Percentiles rank a stretch among this genome's conserved stretches.
Conservation (phyloP, 2,888 invertebrate genomes). For the Cataglyphis altisquamis region DNA sequence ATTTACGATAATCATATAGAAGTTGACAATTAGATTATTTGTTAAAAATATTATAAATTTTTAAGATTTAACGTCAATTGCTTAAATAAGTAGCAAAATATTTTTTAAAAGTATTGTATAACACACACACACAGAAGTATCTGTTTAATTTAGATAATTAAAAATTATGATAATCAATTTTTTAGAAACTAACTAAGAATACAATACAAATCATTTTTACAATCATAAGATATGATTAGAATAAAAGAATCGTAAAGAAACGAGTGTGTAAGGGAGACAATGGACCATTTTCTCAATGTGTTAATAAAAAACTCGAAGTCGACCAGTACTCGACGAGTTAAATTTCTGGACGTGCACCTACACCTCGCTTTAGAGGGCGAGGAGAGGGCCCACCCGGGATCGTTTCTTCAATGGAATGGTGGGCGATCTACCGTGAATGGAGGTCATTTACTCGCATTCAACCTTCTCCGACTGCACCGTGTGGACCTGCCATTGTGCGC, state of each 20-base stretch:
- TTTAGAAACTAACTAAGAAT: neutral
- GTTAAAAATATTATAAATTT: neutral
- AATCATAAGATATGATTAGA: neutral
- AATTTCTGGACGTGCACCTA: conserved; percentile 73
- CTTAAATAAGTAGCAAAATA: neutral
- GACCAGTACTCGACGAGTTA: conserved; percentile 64
- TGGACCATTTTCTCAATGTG: conserved; percentile 66
- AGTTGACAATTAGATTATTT: conserved; percentile 12
- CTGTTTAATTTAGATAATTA: neutral
- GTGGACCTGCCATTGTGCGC: conserved; percentile 82
- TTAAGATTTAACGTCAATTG: neutral
- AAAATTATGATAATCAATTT: neutral
- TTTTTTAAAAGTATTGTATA: neutral
- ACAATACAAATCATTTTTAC: neutral
- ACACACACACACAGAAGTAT: neutral
- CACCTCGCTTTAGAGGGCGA: conserved; percentile 66
- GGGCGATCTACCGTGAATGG: conserved; percentile 83
- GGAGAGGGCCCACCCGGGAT: conserved; percentile 68
- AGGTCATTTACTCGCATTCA: conserved; percentile 84
- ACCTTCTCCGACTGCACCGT: conserved; percentile 75
- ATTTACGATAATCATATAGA: neutral
- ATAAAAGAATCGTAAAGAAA: neutral
- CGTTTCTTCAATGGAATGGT: conserved; percentile 79
- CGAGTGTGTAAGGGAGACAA: conserved; percentile 59
- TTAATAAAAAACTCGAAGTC: conserved; percentile 69